Percentiles rank a stretch among this genome's conserved stretches.
phyloP scores from a whole-genome alignment of 2,113 vertebrate genomes.

The Microcebus tavaratra region DNA sequence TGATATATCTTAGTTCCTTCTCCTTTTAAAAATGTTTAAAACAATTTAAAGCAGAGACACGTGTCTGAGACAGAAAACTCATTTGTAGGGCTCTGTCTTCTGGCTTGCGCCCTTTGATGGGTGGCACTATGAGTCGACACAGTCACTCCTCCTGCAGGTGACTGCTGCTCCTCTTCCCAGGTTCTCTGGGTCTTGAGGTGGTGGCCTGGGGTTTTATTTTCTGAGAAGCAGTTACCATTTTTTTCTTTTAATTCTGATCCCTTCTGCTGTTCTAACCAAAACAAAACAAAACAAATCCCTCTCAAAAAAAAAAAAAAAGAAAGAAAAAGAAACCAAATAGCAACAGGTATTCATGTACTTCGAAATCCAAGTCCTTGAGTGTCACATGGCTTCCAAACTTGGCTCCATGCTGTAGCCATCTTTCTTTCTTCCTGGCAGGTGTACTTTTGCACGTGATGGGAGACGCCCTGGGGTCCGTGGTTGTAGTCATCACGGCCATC shows the following conservation, averaged over 20 bases:
- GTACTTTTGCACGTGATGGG: slow-evolving; percentile 90
- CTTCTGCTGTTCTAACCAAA: neutral
- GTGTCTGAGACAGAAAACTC: neutral
- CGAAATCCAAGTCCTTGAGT: neutral
- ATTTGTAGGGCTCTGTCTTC: neutral
- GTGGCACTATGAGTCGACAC: neutral
- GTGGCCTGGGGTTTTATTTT: neutral
- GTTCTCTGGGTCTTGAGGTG: neutral
- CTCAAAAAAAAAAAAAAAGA: too few species aligned
- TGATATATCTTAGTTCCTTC: neutral
- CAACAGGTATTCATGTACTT: too few species aligned
- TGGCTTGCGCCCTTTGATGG: neutral
- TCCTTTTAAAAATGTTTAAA: neutral
- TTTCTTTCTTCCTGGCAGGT: slow-evolving; percentile 75
- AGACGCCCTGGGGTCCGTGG: slow-evolving; percentile 88
- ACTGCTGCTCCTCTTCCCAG: neutral
- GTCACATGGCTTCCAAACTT: fast-evolving
- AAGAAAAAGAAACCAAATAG: neutral
- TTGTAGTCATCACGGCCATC: slow-evolving; percentile 85
- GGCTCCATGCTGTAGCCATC: neutral
- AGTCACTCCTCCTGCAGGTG: neutral
- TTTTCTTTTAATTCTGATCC: neutral
- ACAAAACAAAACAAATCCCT: neutral
- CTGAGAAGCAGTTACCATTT: neutral
- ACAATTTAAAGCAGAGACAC: neutral